These are phyloP conservation scores for Colius striatus DNA, from an alignment of 2,113 vertebrate genomes.

Conservation along the genomic window DNA sequence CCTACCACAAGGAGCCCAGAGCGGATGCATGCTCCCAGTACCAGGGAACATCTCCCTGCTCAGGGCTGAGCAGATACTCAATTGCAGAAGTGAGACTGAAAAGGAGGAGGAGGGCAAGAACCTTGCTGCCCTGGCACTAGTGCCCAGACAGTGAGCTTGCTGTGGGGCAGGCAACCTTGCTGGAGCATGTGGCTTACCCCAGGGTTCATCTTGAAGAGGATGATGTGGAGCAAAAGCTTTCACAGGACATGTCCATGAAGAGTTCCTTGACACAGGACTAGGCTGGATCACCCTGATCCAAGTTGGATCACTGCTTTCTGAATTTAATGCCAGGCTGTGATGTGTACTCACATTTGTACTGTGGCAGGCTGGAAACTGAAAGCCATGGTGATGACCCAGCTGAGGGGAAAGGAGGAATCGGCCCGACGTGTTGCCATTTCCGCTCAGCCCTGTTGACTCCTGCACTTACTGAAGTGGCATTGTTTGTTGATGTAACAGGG, in stretches of 20 bases:
- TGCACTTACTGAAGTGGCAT: slow-evolving; percentile 5
- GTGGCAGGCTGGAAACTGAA: background rate
- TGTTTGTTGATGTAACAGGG: slow-evolving; percentile 26
- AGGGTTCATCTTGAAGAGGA: background rate
- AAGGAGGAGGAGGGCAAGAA: background rate
- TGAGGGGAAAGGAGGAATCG: slow-evolving; percentile 18
- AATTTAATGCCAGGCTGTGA: background rate
- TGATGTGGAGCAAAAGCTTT: background rate
- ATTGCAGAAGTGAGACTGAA: background rate
- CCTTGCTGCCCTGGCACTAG: background rate
- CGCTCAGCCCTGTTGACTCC: background rate
- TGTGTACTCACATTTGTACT: background rate
- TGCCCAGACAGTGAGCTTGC: background rate
- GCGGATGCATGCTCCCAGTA: accelerated
- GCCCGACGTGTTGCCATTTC: background rate
- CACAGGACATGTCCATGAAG: accelerated
- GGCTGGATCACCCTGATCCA: too few relatives aligned
- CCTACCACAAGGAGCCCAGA: accelerated
- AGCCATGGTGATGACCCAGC: background rate
- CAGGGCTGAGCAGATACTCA: background rate
- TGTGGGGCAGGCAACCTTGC: background rate
- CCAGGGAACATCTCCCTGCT: background rate
- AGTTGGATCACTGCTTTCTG: background rate
- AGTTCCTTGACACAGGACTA: background rate
- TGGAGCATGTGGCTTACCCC: background rate